Evolutionary conservation across 2,797 vertebrate genomes (phyloP), one percentile per base, ranked within the genome.

Genomic region (Liasis olivaceus): DNA sequence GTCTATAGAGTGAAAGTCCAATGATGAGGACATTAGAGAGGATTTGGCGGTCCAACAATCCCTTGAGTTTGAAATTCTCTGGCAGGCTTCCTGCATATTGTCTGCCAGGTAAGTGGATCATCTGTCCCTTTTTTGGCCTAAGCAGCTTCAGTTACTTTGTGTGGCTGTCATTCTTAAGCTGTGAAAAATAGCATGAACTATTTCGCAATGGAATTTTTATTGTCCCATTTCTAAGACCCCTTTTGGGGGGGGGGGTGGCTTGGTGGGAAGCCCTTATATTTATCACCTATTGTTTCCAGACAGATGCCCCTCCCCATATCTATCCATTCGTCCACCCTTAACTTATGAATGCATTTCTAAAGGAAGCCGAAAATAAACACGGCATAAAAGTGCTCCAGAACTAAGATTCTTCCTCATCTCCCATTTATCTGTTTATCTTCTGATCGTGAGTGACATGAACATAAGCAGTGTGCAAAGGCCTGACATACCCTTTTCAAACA

Each of bases 391-490:
- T 91, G 94, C 93, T 93, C 93, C 89, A 94, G n/a, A 93, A 42
- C 93, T 95, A 92, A 97, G 97, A 97, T 97, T 97, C 93, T 91
- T 95, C 93, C 90, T 96, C 96, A 93, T 97, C 97, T 97, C 96
- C 96, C 96, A 95, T 94, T 95, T 93, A 89, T 95, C 96, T 95
- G 93, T 97, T 97, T 97, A 88, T 96, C 95, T 96, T 96, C 96
- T 12, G 96, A 93, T 95, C 94, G 89, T 96, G 96, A 97, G 89
- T 96, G 96, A 95, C 95, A 90, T 89, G 96, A 93, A 64, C 90
- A 94, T 97, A 97, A 97, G 96, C 96, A 97, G 94, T 89, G 94
- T 88, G 90, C 89, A 69, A 54, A 95, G 95, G 94, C 95, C 92
- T 95, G 95, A 96, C 95, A 95, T 96, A 87, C 93, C 58, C 91